Base-by-base conservation (phyloP, 2,888 invertebrate species). In the Julus scanicus region DNA sequence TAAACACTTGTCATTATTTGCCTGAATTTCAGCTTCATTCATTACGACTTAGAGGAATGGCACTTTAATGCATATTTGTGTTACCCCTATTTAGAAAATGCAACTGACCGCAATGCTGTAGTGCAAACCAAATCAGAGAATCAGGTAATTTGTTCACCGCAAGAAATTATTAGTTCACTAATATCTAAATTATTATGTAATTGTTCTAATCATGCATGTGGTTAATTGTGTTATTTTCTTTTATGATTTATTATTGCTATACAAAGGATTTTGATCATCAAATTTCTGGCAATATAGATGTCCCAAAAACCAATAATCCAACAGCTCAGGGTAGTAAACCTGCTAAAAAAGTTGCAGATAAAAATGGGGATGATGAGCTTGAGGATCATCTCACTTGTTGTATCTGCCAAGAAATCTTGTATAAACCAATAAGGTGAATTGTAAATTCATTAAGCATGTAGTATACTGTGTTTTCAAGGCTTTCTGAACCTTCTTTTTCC, bases 321-420 rank as follows among this genome's bases (percentile, higher is more conserved):
- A 53, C 13, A 53, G 53, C 17, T 53, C 9, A 53, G 17, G 63
- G 2, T n/a, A 8, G 17, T 17, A n/a, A 63, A n/a, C 8, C 63
- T 63, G n/a, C 63, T 3, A 63, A 53, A 53, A 13, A 17, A 63
- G 63, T 6, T 15, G 63, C 63, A 20, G 17, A 17, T 3, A 63
- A 3, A n/a, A 17, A 17, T 17, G 44, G 80, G 9, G 80, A 84
- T 8, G 87, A 87, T 63, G 87, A 71, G 8, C 83, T 87, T n/a
- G 57, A 63, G 39, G 37, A 87, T 40, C 57, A 87, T 20, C 44
- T 87, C 8, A 87, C 20, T 11, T 87, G 87, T 29, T 71, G 63
- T 39, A 87, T 87, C 20, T 87, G 87, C 39, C 71, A 71, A 15
- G 87, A 53, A 4, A 48, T 87, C 39, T 17, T 87, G n/a, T 39